Base-by-base conservation (phyloP, 2,797 vertebrate species). In the Chloroceryle amazona region DNA sequence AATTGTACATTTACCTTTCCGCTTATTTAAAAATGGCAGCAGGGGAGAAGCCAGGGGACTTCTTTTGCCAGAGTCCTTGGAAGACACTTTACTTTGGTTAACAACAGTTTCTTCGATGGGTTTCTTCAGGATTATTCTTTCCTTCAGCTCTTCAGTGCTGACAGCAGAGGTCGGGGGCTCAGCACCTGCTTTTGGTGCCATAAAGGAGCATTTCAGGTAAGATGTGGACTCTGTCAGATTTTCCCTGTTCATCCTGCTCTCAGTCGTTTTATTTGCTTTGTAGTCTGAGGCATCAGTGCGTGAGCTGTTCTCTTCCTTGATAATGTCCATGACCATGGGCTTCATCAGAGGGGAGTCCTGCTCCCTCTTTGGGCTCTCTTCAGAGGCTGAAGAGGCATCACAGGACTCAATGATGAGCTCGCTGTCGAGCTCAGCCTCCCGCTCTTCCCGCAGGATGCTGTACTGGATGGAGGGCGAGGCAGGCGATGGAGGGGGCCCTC, bases 341-440 rank as follows among this genome's bases (percentile, higher is more conserved):
- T 99, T 99, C 97, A 99, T 98, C 31, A 98, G 98, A 9, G 98
- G 98, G 4, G 98, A 98, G 94, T 99, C 99, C 97, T 99, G 99
- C 97, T 99, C 99, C 93, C 99, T 98, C 97, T 99, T 99, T 5
- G 99, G 99, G 96, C 99, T 99, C 98, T 99, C 99, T 95, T 99
- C 99, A 0, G 99, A 99, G 35, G 99, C 99, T 0, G 99, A 98
- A 0, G 98, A 99, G 46, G 98, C 98, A 0, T 99, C 98, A 2
- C 98, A 98, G 2, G 98, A 99, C 98, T 99, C 99, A 1, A 99
- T 99, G 98, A 99, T 99, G 94, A 99, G 99, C 97, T 99, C 99
- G 7, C 99, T 99, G 98, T 99, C 99, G 1, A 99, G 99, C 98
- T 99, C 99, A 0, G 99, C 99, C 98, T 99, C 99, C 23, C 99